phyloP scores from a whole-genome alignment of 2,797 vertebrate species.

The Podarcis siculus region DNA sequence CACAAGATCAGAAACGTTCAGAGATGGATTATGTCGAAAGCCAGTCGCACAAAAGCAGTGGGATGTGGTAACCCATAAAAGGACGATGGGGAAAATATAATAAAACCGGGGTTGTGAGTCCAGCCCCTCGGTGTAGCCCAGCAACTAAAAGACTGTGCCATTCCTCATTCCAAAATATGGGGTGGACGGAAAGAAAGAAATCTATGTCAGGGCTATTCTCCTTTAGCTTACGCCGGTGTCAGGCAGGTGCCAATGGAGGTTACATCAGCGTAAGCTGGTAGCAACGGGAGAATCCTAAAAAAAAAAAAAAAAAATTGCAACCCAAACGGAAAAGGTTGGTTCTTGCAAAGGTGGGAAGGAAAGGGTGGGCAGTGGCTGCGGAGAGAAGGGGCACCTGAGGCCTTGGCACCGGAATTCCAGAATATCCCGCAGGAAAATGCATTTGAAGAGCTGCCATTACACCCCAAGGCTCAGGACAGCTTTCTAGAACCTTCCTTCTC shows the following conservation, averaged over 20 bases:
- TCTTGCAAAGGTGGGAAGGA: neutral
- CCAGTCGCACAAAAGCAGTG: slow-evolving; percentile 34
- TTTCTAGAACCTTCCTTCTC: neutral
- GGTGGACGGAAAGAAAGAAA: slow-evolving; percentile 63
- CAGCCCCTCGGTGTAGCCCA: slow-evolving; percentile 57
- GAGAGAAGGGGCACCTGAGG: neutral
- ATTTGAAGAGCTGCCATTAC: no score
- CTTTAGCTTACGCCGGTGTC: slow-evolving; percentile 31
- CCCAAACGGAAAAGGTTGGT: slow-evolving; percentile 43
- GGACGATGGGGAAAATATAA: slow-evolving; percentile 62
- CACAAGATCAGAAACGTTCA: slow-evolving; percentile 56
- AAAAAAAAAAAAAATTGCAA: slow-evolving; percentile 48
- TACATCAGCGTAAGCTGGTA: slow-evolving; percentile 13
- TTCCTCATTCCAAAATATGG: slow-evolving; percentile 73
- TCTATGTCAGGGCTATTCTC: slow-evolving; percentile 54
- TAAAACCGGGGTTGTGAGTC: slow-evolving; percentile 21
- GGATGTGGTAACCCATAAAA: slow-evolving; percentile 60
- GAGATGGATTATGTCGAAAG: slow-evolving; percentile 69
- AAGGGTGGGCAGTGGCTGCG: no score
- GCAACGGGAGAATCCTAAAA: slow-evolving; percentile 21
- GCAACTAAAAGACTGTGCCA: slow-evolving; percentile 71
- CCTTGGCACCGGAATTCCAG: neutral
- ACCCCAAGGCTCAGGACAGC: neutral
- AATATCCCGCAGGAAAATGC: no score
- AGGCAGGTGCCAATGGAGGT: neutral